Evolutionary conservation across 2,888 invertebrate species (phyloP), one percentile per base, ranked within the genome.

Genomic region (Dicyrtoma fusca): DNA sequence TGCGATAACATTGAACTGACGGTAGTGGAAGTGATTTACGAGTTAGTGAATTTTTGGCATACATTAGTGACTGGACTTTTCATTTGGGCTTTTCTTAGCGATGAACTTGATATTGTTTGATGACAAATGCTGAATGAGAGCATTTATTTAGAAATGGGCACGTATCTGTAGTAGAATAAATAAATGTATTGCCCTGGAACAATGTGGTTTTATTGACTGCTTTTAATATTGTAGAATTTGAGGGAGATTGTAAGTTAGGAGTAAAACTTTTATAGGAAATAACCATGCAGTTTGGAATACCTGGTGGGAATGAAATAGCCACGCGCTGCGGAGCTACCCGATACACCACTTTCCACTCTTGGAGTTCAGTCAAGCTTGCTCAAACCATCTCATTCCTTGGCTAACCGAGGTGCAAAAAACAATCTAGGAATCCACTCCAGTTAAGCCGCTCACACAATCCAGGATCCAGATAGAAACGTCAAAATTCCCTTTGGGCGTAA

Each of bases 291-390:
- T 49, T 4, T 49, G 14, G 4, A 4, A n/a, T 14, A 49, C n/a
- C 49, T 49, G n/a, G 14, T 55, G 55, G 19, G 13, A 19, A 63
- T 64, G 64, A 71, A 77, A 76, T 74, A 73, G 77, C 77, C 77
- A 77, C 75, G 77, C 75, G 77, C 77, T 74, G 72, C 73, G 68
- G 25, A 73, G 75, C 73, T 75, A 76, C 76, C 73, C 71, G 68
- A 59, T 61, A 44, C 63, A 44, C 13, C 44, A 63, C 45, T 45
- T 63, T 63, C 63, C 63, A 23, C 21, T 19, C 21, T 45, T 63
- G 19, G 63, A 25, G 44, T 44, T 19, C 45, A 19, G 45, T 53
- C 53, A 19, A 3, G 17, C 53, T 53, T 53, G 17, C 53, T 53
- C 21, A 11, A 17, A 25, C 59, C 26, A 59, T 59, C 59, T 21